Evolutionary conservation across 2,888 invertebrate species (phyloP), one percentile per base, ranked within the genome.

Genomic region (Amphipyra berbera): DNA sequence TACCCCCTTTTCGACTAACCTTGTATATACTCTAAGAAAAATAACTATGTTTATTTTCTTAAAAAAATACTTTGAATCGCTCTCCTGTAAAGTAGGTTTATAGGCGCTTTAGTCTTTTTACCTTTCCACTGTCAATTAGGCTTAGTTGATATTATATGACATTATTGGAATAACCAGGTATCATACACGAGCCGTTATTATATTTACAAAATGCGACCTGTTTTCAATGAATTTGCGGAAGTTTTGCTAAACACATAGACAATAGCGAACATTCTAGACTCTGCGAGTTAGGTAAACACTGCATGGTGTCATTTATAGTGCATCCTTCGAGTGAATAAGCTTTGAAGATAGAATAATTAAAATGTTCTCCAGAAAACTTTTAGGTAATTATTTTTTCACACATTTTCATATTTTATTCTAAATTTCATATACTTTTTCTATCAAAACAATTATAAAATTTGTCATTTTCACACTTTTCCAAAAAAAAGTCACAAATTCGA

Each of bases 351-450:
- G 6, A 27, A 13, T 37, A 33, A 6, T 41, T 40, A 66, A 61
- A 50, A 83, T 65, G 73, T 68, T 72, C 53, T 62, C 64, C 15
- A 67, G 46, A 45, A 64, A 61, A 35, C 27, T 76, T 30, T 63
- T 82, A 75, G 84, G 87, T 84, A 76, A 82, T 63, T 37, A 37
- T 49, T 45, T 47, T 57, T 21, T 8, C 30, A 30, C 30, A 6
- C 6, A 9, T 27, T 10, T 27, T 9, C 41, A 21, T n/a, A 33
- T 38, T 59, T 55, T n/a, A 33, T 48, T 69, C 57, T 27, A 0
- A 49, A 44, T 4, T 45, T 33, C 4, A 8, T 9, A 33, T 13
- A 56, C 48, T 74, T 69, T 73, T 30, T 9, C 6, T 8, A 33
- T 4, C 6, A 4, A 33, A 33, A 33, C 3, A 33, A n/a, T n/a